These are phyloP conservation scores for Charanyca ferruginea DNA, from an alignment of 2,888 invertebrate species.

Conservation along the genomic window DNA sequence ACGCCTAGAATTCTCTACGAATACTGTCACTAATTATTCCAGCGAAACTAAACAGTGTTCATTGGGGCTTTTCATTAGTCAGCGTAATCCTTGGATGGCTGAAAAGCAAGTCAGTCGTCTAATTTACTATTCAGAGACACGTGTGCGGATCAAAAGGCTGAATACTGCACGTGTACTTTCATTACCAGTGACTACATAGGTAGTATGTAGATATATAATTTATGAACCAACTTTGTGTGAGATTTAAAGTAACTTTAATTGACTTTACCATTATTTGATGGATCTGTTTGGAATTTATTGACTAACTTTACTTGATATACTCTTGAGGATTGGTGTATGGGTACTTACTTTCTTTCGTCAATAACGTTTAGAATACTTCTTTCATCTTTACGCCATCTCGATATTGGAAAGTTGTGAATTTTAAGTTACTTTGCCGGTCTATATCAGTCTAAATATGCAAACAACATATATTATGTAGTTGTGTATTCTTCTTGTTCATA, in stretches of 20 bases:
- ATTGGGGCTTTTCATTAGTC: conserved; percentile 49
- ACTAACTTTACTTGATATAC: conserved; percentile 1
- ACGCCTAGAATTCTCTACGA: conserved; percentile 1
- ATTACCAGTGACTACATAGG: conserved; percentile 21
- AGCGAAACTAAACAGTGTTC: conserved; percentile 33
- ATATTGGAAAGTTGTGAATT: neutral
- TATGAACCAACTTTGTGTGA: conserved; percentile 5
- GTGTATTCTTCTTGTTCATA: too few relatives aligned
- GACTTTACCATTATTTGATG: conserved; percentile 15
- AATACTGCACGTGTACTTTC: conserved; percentile 49
- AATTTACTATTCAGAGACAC: conserved; percentile 66
- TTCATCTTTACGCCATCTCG: neutral
- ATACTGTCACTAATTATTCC: conserved; percentile 16
- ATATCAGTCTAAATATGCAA: too few relatives aligned
- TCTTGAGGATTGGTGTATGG: neutral
- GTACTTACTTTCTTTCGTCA: neutral
- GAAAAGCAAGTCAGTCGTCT: conserved; percentile 54
- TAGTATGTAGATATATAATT: too few relatives aligned
- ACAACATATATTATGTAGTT: too few relatives aligned
- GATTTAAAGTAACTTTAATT: conserved; percentile 1
- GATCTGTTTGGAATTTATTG: conserved; percentile 15
- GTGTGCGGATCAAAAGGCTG: conserved; percentile 60
- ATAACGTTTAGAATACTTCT: neutral
- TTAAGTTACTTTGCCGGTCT: neutral
- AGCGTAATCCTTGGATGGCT: conserved; percentile 44